Evolutionary conservation across 2,888 invertebrate species (phyloP), one percentile per base, ranked within the genome.

Genomic region (Troilus luridus): DNA sequence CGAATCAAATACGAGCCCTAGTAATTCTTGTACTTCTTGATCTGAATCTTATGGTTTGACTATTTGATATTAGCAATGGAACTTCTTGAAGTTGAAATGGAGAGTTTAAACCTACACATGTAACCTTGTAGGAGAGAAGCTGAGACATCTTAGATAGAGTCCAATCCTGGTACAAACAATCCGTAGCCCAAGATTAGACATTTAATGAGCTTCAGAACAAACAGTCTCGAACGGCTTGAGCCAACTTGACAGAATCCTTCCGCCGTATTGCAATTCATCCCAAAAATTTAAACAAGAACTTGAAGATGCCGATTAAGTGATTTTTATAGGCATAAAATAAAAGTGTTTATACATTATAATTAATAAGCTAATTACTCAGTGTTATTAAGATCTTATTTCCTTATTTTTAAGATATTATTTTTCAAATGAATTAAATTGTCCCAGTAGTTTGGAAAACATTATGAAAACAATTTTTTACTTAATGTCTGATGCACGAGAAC

Each of bases 171-270:
- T 19, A 9, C 72, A 77, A 77, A 77, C 72, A 77, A 41, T 77
- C 72, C n/a, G 19, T 67, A 17, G 41, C 72, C 72, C 17, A 7
- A 17, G 72, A 41, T 77, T 77, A 27, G 72, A 41, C 72, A 6
- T 41, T 77, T 77, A 77, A 77, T 77, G 72, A 77, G 72, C 27
- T 41, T 19, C 72, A 19, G 72, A 77, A 41, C 72, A 77, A 77
- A 77, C 41, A 77, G 27, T 17, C 72, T 77, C 8, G 24, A 41
- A 41, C 12, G 72, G 27, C 27, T 77, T 77, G 41, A 41, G 27
- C 17, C 17, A 77, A 77, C 27, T 77, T 19, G 72, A 6, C 5
- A 12, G 72, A 11, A 14, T 14, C 3, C 41, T 17, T 77, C 72
- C 72, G 7, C 27, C 27, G 8, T 77, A 14, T 24, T 24, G 6